phyloP scores from a whole-genome alignment of 2,888 invertebrate genomes.

The Cephus spinipes region DNA sequence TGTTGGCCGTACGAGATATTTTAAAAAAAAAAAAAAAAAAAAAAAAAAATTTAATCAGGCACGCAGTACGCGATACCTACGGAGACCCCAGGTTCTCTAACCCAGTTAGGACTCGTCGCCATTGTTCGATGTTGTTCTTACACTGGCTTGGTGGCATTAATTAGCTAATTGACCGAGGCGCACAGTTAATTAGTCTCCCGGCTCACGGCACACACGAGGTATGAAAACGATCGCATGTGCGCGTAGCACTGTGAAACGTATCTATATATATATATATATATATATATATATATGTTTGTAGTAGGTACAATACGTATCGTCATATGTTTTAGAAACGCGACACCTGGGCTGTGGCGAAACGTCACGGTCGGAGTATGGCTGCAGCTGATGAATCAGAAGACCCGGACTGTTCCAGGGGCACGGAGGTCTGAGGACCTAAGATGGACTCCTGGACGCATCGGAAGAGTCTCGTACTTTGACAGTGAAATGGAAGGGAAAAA shows the following conservation, averaged over 20 bases:
- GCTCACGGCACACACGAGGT: neutral
- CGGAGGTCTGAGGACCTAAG: neutral
- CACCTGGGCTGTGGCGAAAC: neutral
- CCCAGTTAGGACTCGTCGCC: neutral
- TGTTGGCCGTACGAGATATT: neutral
- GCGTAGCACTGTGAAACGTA: neutral
- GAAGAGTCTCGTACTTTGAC: neutral
- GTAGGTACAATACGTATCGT: neutral
- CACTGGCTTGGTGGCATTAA: conserved; percentile 35
- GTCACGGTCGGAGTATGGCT: neutral
- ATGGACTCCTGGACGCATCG: neutral
- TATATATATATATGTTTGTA: neutral
- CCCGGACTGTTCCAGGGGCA: neutral
- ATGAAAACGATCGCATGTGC: neutral
- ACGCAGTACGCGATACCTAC: neutral
- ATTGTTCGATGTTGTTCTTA: conserved; percentile 10
- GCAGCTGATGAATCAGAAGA: neutral
- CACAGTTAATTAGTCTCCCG: conserved; percentile 38
- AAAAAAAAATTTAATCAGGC: neutral
- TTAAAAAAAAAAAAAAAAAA: neutral
- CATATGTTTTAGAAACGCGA: neutral
- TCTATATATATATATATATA: neutral
- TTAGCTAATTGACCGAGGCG: conserved; percentile 49
- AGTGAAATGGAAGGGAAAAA: neutral
- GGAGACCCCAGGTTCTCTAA: conserved; percentile 2